Evolutionary conservation across 2,113 vertebrate genomes (phyloP).

Genomic region (Oryzias curvinotus): DNA sequence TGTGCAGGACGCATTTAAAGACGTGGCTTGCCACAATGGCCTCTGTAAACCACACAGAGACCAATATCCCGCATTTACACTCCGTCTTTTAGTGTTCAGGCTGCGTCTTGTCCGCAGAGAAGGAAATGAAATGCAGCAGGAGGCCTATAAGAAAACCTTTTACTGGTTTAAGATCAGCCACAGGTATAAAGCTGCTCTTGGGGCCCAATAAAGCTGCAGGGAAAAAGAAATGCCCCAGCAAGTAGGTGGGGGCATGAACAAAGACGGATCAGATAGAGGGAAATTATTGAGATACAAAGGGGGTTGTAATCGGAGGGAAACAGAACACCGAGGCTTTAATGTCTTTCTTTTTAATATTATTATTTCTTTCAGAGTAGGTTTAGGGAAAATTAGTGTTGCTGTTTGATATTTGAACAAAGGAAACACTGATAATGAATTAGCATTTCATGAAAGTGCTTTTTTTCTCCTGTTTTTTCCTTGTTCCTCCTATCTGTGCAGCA

Average conservation of each 20-base stretch:
- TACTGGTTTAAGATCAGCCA: conserved; percentile 51
- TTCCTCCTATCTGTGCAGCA: conserved; percentile 12
- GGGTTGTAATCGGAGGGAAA: conserved; percentile 31
- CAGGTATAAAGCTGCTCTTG: conserved; percentile 63
- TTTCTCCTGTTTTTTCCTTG: background rate
- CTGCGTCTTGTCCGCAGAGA: conserved; percentile 12
- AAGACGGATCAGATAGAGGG: conserved; percentile 38
- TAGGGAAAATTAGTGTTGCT: conserved; percentile 16
- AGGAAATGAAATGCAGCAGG: conserved; percentile 59
- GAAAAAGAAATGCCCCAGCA: conserved; percentile 28
- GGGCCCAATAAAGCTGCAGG: conserved; percentile 32
- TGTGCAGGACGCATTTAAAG: background rate
- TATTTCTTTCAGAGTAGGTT: background rate
- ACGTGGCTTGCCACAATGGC: conserved; percentile 7
- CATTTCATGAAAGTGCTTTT: conserved; percentile 4
- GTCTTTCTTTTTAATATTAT: background rate
- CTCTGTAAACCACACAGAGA: conserved; percentile 6
- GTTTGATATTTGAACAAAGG: conserved; percentile 36
- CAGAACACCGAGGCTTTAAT: conserved; percentile 38
- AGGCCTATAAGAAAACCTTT: conserved; percentile 47
- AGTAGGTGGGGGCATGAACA: conserved; percentile 27
- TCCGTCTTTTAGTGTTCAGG: conserved; percentile 13
- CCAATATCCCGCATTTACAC: conserved; percentile 18
- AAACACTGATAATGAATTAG: conserved; percentile 11
- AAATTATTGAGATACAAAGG: conserved; percentile 31